Base-by-base conservation (phyloP, 2,888 invertebrate genomes). In the Drosophila colorata region DNA sequence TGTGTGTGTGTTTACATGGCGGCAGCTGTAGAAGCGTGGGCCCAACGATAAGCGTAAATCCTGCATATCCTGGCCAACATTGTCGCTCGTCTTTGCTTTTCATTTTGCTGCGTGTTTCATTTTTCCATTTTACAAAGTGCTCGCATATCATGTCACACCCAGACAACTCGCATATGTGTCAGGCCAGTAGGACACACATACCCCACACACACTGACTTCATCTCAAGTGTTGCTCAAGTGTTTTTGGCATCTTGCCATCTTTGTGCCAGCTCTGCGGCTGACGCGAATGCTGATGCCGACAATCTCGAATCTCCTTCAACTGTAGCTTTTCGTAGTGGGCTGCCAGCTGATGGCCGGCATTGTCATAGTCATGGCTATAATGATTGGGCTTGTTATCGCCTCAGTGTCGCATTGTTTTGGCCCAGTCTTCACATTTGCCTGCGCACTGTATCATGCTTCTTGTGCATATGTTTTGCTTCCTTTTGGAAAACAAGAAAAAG, bases 61-160 rank as follows among this genome's bases (percentile, higher is more conserved):
- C 88, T 78, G 74, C 87, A 87, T 84, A 84, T 86, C 80, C 80
- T 74, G 78, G 74, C 79, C 78, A 69, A 81, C 87, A 86, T 76
- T 74, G 80, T 79, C 61, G 70, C 53, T 49, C 60, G 57, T 71
- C 78, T 73, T 86, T 75, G 66, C 69, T 79, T 66, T 70, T 66
- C 71, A 63, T 73, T 70, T 74, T 63, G 69, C 78, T 73, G 75
- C 81, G 78, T 81, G 73, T 70, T 75, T 74, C 76, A 64, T 78
- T 88, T 83, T 89, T 75, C 80, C 80, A 89, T 85, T 85, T 80
- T 76, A 82, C 78, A 89, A 90, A 89, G 89, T 90, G 90, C 87
- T 90, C 88, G 80, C 86, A 90, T 87, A 90, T 89, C 82, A 87
- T 90, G 90, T 90, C 90, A 88, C 72, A 82, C 71, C 80, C 90